These are phyloP conservation scores for Anodontia alba DNA, from an alignment of 2,888 invertebrate genomes.

Conservation along the genomic window DNA sequence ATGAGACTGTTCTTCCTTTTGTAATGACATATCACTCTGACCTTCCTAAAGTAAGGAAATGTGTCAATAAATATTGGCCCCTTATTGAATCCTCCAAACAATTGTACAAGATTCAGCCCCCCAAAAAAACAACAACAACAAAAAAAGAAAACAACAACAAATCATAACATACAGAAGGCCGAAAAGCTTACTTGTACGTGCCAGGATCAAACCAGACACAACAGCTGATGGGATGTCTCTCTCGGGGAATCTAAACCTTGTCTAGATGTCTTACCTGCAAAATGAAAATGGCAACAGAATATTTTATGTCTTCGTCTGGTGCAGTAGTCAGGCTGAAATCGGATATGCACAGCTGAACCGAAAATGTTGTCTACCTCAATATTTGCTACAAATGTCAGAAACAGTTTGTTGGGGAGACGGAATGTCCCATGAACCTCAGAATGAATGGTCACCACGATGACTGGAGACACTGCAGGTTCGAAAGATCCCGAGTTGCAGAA, in stretches of 20 bases:
- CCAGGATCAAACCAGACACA: background rate
- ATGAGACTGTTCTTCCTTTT: no score
- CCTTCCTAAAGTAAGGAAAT: no score
- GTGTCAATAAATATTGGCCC: background rate
- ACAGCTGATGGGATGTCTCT: background rate
- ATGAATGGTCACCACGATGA: no score
- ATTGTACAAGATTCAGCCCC: background rate
- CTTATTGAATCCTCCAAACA: background rate
- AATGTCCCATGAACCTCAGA: background rate
- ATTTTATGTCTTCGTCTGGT: background rate
- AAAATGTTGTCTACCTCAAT: constrained; percentile 1
- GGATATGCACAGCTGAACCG: background rate
- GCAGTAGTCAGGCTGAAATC: background rate
- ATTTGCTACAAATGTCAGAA: background rate
- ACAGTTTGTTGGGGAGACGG: no score
- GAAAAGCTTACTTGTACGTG: constrained; percentile 12
- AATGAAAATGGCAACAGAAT: background rate
- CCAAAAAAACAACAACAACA: no score
- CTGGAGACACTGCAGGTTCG: no score
- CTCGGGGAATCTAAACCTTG: background rate
- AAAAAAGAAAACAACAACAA: no score
- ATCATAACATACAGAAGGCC: background rate
- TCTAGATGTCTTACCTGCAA: background rate
- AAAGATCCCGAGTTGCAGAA: no score
- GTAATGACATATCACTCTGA: no score